Evolutionary conservation across 2,797 vertebrate genomes (phyloP).

Genomic region (Cichlasoma orientale): DNA sequence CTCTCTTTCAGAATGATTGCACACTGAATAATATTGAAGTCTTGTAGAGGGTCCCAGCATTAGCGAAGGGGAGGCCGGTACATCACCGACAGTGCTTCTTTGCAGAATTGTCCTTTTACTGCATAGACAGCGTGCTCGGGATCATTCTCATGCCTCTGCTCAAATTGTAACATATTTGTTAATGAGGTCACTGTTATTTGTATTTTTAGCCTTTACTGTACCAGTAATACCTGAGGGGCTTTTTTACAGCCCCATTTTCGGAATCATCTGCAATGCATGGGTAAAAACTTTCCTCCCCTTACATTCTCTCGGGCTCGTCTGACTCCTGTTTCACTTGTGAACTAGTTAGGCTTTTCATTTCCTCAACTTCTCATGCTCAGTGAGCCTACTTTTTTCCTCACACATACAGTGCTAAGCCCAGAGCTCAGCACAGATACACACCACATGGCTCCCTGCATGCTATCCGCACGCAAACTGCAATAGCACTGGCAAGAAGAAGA

Average conservation of each 20-base stretch:
- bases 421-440: conserved; percentile 57
- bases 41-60: too few relatives aligned
- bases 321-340: conserved; percentile 41
- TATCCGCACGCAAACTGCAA: conserved; percentile 52
- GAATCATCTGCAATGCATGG: not conserved
- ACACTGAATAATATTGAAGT: too few relatives aligned
- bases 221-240: conserved; percentile 9
- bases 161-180: not conserved
- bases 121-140: too few relatives aligned
- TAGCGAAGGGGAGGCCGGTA: too few relatives aligned
- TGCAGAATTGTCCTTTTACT: too few relatives aligned
- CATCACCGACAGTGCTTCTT: too few relatives aligned
- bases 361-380: conserved; percentile 28
- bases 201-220: conserved; percentile 24
- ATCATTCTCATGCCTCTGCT: not conserved
- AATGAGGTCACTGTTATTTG: not conserved
- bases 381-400: conserved; percentile 32
- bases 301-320: conserved; percentile 27
- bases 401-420: conserved; percentile 44
- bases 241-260: conserved; percentile 22
- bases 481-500: conserved; percentile 39
- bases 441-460: conserved; percentile 54
- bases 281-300: conserved; percentile 17
- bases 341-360: conserved; percentile 56
- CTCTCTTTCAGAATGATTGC: too few relatives aligned